phyloP scores from a whole-genome alignment of 2,888 invertebrate species.

The Torymus texanus region DNA sequence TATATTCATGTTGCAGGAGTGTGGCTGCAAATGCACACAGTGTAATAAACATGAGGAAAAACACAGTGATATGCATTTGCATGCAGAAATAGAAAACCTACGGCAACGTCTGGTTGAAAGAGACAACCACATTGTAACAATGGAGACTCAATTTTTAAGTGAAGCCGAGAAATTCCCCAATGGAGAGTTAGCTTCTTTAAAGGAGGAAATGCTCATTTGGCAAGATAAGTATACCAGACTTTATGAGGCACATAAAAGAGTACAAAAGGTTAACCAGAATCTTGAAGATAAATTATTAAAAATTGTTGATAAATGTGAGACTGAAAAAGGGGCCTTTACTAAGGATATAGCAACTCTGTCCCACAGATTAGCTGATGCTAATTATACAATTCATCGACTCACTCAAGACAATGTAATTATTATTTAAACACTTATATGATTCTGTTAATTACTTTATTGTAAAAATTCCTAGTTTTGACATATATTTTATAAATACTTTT shows the following conservation, averaged over 20 bases:
- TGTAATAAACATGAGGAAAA: constrained; percentile 73
- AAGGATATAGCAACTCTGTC: constrained; percentile 91
- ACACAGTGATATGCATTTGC: constrained; percentile 82
- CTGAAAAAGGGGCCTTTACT: constrained; percentile 90
- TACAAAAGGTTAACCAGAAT: constrained; percentile 95
- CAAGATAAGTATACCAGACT: constrained; percentile 93
- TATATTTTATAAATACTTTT: constrained; percentile 48
- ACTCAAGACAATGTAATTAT: constrained; percentile 89
- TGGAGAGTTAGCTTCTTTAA: constrained; percentile 85
- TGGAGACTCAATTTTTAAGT: constrained; percentile 90
- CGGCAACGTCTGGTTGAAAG: constrained; percentile 88
- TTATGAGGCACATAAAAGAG: constrained; percentile 93
- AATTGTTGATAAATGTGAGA: constrained; percentile 93
- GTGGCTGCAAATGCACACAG: constrained; percentile 79
- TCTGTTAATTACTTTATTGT: too few relatives aligned
- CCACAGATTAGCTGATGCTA: constrained; percentile 88
- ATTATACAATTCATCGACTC: constrained; percentile 87
- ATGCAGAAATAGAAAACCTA: constrained; percentile 90
- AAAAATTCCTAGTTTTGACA: constrained; percentile 18
- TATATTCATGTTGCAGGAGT: constrained; percentile 74
- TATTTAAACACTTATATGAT: constrained; percentile 44
- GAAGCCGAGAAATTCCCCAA: constrained; percentile 81
- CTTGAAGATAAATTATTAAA: constrained; percentile 95
- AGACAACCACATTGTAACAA: constrained; percentile 88
- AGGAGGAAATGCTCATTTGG: constrained; percentile 90